Conservation (phyloP, 2,888 invertebrate species). For the Torymus texanus region DNA sequence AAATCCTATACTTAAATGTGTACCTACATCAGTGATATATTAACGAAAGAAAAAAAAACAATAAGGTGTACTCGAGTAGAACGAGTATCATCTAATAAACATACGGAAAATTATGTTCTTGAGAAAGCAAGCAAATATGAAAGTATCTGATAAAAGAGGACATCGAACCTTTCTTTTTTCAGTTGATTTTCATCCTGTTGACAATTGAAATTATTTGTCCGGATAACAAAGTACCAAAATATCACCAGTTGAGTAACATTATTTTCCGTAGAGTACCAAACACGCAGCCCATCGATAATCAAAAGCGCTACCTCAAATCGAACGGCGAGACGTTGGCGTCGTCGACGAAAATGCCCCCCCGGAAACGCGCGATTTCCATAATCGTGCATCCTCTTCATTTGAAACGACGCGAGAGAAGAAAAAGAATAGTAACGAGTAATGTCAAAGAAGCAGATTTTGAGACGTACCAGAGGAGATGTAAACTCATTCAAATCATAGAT, state of each 20-base stretch:
- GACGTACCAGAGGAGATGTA: background rate
- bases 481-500: conserved; percentile 1
- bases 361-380: conserved; percentile 58
- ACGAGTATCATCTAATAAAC: background rate
- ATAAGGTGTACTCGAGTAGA: background rate
- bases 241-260: conserved; percentile 18
- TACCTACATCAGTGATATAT: background rate
- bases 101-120: conserved; percentile 23
- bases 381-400: conserved; percentile 39
- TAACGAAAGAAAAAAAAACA: background rate
- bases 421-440: conserved; percentile 1
- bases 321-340: conserved; percentile 53
- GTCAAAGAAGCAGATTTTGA: background rate
- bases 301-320: conserved; percentile 63
- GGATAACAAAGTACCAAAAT: background rate
- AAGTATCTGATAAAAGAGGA: background rate
- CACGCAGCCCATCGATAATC: conserved; percentile 58
- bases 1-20: conserved; percentile 31
- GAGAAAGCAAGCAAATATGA: background rate
- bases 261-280: conserved; percentile 49
- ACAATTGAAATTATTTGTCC: no score
- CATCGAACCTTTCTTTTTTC: background rate
- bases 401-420: background rate
- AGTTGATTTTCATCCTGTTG: no score
- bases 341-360: conserved; percentile 58